Conservation (phyloP, 2,797 vertebrate genomes). For the Ambastaia sidthimunki region DNA sequence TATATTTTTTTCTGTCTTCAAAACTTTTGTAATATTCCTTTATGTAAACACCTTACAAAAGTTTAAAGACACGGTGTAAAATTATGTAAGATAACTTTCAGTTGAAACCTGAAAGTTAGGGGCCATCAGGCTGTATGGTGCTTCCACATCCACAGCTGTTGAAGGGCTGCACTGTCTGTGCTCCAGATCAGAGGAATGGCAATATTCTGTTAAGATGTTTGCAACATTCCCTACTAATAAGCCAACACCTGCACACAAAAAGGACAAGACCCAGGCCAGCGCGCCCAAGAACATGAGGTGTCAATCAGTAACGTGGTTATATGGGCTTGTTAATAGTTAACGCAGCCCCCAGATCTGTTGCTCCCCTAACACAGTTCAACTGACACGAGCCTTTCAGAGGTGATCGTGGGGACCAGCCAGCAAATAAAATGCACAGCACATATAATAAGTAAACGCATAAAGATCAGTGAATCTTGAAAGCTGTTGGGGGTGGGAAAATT, state of each 20-base stretch:
- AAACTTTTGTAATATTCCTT: too few relatives aligned
- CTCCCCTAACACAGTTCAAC: slow-evolving; percentile 46
- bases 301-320: slow-evolving; percentile 84
- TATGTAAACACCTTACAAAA: too few relatives aligned
- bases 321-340: slow-evolving; percentile 81
- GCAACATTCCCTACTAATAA: slow-evolving; percentile 47
- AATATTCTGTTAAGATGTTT: slow-evolving; percentile 23
- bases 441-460: slow-evolving; percentile 33
- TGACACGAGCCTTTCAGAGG: not conserved
- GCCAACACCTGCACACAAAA: slow-evolving; percentile 69
- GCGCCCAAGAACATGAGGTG: slow-evolving; percentile 70
- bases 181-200: not conserved
- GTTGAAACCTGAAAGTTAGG: slow-evolving; percentile 54
- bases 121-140: slow-evolving; percentile 52
- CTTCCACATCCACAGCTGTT: not conserved
- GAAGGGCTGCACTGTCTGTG: not conserved
- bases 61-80: too few relatives aligned
- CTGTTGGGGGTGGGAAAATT: slow-evolving; percentile 25
- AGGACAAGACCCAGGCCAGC: slow-evolving; percentile 69
- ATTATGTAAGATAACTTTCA: too few relatives aligned
- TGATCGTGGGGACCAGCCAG: not conserved
- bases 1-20: too few relatives aligned
- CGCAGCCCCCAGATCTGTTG: slow-evolving; percentile 68
- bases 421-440: not conserved
- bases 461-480: slow-evolving; percentile 24